Evolutionary conservation across 1,140 invertebrate species (phyloP).

Genomic region (Dinoponera quadriceps): DNA sequence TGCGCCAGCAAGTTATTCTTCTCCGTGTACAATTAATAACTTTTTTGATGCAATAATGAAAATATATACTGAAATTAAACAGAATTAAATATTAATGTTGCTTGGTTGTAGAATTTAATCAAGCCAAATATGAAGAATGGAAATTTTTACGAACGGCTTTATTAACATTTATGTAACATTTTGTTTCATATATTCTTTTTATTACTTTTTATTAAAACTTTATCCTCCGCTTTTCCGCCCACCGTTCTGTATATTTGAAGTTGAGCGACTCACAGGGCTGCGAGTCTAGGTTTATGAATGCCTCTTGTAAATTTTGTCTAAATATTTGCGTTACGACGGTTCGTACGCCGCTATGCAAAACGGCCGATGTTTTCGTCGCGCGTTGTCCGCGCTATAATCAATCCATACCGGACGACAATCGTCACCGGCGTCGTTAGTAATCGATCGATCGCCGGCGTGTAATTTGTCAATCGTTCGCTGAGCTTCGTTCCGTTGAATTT

Average conservation of each 20-base stretch:
- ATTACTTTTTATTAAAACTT: too few species aligned
- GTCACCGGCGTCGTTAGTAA: slow-evolving; percentile 35
- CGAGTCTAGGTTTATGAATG: not conserved
- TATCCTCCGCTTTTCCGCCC: too few species aligned
- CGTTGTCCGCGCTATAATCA: slow-evolving; percentile 20
- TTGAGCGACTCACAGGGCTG: not conserved
- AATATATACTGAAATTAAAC: too few species aligned
- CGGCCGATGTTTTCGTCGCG: slow-evolving; percentile 13
- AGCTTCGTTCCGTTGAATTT: slow-evolving; percentile 40
- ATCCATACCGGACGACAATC: slow-evolving; percentile 38
- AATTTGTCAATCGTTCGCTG: slow-evolving; percentile 54
- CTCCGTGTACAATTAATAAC: too few species aligned
- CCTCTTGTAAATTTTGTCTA: not conserved
- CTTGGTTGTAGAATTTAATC: too few species aligned
- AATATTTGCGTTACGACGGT: not conserved
- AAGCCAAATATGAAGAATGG: too few species aligned
- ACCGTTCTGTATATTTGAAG: not conserved
- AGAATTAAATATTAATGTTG: too few species aligned
- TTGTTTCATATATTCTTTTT: too few species aligned
- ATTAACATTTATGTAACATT: too few species aligned
- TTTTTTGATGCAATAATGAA: too few species aligned
- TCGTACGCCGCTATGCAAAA: not conserved
- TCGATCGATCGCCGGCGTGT: slow-evolving; percentile 36
- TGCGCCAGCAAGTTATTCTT: too few species aligned
- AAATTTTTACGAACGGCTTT: too few species aligned